Evolutionary conservation across 1,140 invertebrate species (phyloP), one percentile per base, ranked within the genome.

Genomic region (Eurosta solidaginis): DNA sequence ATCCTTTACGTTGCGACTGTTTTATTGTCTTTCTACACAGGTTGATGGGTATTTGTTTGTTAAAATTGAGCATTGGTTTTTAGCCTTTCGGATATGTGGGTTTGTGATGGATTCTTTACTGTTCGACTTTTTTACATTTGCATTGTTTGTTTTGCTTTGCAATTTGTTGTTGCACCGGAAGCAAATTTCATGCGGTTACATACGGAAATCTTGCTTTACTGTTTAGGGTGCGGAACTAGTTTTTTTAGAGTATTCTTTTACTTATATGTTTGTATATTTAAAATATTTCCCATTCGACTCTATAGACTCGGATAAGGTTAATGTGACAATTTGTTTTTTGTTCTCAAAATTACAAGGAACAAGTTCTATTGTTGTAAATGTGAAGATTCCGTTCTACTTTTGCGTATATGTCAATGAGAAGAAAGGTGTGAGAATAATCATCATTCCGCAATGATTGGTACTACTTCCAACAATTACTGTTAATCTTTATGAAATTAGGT

Each of bases 151-250:
- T 68, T 68, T 40, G n/a, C 33, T 68, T 6, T 42, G 59, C n/a
- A 40, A 42, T 68, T 68, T 68, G 59, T 68, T 68, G 59, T 40
- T 68, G 59, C 59, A 68, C 59, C 59, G 59, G 59, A 68, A 68
- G 59, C 14, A 68, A 68, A 68, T 68, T 68, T 40, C 59, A 68
- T 68, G 59, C 59, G 59, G 59, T 68, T 68, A 40, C 33, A 22
- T n/a, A 20, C 33, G 59, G 33, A 40, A 68, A 68, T n/a, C 33
- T 14, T 27, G 14, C 33, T 40, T 42, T n/a, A n/a, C n/a, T 68
- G 59, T 68, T 36, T 36, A 17, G 59, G n/a, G 17, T 42, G 33
- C 33, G 33, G 59, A 68, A 40, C 54, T 63, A 22, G 17, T 20
- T 36, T 68, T 68, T 68, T 36, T 27, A 10, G 59, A 17, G 17